Evolutionary conservation across 2,113 vertebrate genomes (phyloP), one percentile per base, ranked within the genome.

Genomic region (Chunga burmeisteri): DNA sequence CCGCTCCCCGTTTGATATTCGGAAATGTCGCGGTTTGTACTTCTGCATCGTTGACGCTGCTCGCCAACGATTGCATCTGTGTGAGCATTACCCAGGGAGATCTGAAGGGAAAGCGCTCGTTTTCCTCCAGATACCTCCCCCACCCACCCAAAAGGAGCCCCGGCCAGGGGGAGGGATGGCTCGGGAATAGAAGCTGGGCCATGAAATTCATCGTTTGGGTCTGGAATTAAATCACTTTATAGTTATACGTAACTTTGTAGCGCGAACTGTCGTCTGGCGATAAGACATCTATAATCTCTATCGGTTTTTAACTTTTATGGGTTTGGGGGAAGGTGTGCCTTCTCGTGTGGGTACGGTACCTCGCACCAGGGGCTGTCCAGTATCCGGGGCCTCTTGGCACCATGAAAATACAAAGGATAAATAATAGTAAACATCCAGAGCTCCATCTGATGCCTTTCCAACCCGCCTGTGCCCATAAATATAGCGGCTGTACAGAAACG

Each of bases 21-120:
- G 78, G 77, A 96, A 97, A 83, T 91, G 93, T 94, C 87, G 68
- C 62, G n/a, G 90, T 95, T 93, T 96, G 87, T 93, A 42, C 27
- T 56, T 27, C 6, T 1, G 74, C 70, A 32, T 56, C 78, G 27
- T 70, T 32, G n/a, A 10, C 11, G 19, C 89, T 25, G 89, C 56
- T 86, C 55, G 42, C 32, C 46, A 91, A 72, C 3, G 30, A 62
- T 23, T 58, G 78, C 86, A 34, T 46, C 86, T 26, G 25, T 59
- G 86, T 32, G 84, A 93, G 52, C 42, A 16, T 93, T 42, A 52
- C 94, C 84, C 3, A 4, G 78, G 85, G 87, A 94, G 72, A 91
- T 81, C 63, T 66, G 74, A 91, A 72, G 38, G 27, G 61, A 68
- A 68, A 52, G 46, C 5, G 13, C 62, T 52, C 11, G 0, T 65